Percentiles rank a stretch among this genome's conserved stretches.
Conservation (phyloP, 2,888 invertebrate genomes). For the Himalopsyche japonica region DNA sequence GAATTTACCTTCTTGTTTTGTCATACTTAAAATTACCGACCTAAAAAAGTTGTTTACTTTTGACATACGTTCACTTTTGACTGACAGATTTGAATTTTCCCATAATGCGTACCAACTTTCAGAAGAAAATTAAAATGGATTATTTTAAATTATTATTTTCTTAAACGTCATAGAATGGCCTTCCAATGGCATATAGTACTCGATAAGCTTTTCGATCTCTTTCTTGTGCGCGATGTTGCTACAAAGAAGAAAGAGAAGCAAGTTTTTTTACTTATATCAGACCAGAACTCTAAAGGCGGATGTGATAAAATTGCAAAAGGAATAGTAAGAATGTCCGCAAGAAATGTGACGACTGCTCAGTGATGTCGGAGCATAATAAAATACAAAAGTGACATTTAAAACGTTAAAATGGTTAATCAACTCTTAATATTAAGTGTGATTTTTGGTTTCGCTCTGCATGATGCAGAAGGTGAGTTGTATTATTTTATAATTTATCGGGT, state of each 20-base stretch:
- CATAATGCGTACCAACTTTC: neutral
- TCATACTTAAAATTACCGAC: no score
- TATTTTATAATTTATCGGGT: neutral
- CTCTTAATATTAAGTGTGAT: constrained; percentile 13
- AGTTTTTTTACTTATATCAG: neutral
- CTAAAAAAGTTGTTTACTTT: no score
- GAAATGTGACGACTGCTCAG: neutral
- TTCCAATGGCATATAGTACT: neutral
- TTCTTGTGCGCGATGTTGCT: neutral
- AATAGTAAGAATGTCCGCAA: neutral
- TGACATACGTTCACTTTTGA: no score
- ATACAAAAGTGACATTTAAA: neutral
- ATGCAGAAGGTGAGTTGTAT: constrained; percentile 12
- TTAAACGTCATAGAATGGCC: neutral
- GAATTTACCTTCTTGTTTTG: no score
- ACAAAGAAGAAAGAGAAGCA: neutral
- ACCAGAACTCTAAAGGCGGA: neutral
- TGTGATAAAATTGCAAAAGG: neutral
- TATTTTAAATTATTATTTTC: neutral
- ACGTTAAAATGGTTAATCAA: constrained; percentile 15
- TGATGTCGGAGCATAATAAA: neutral
- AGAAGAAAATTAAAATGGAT: neutral
- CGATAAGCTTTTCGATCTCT: neutral
- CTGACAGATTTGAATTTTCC: no score
- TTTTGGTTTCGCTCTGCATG: constrained; percentile 13